Evolutionary conservation across 2,113 vertebrate genomes (phyloP).

Genomic region (Paradisaea rubra): DNA sequence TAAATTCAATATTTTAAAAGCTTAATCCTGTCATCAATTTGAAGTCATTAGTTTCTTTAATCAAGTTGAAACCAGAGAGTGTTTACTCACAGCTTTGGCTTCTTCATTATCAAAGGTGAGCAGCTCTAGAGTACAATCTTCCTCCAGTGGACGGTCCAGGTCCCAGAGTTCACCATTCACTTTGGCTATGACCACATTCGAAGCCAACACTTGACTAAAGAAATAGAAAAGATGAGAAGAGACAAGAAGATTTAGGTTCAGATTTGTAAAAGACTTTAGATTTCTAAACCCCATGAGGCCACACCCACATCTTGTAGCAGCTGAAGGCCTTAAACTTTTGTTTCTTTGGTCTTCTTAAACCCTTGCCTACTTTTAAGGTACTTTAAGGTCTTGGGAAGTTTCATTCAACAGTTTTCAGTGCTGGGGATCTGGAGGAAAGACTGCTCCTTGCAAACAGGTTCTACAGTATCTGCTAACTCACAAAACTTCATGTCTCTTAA

Average conservation of each 20-base stretch:
- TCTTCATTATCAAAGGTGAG: slow-evolving; percentile 73
- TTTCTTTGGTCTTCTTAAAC: background rate
- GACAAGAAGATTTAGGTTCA: background rate
- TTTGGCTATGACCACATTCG: slow-evolving; percentile 69
- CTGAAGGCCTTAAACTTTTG: background rate
- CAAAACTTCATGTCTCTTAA: background rate
- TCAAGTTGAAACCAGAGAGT: background rate
- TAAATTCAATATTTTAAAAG: background rate
- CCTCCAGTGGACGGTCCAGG: slow-evolving; percentile 72
- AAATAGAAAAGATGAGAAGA: background rate
- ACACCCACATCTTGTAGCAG: background rate
- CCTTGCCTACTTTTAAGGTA: background rate
- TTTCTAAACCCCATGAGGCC: background rate
- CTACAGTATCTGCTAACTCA: background rate
- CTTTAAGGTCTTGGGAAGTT: background rate
- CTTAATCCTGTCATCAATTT: background rate
- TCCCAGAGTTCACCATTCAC: slow-evolving; percentile 75
- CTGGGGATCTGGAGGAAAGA: background rate
- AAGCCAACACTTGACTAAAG: slow-evolving; percentile 64
- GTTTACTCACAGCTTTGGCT: slow-evolving; percentile 72
- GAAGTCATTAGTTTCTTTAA: background rate
- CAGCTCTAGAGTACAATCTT: slow-evolving; percentile 66
- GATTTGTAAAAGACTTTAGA: background rate
- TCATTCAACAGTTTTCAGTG: background rate
- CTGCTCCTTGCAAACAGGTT: background rate